Base-by-base conservation (phyloP, 1,140 invertebrate species). In the Drosophila trapezifrons region DNA sequence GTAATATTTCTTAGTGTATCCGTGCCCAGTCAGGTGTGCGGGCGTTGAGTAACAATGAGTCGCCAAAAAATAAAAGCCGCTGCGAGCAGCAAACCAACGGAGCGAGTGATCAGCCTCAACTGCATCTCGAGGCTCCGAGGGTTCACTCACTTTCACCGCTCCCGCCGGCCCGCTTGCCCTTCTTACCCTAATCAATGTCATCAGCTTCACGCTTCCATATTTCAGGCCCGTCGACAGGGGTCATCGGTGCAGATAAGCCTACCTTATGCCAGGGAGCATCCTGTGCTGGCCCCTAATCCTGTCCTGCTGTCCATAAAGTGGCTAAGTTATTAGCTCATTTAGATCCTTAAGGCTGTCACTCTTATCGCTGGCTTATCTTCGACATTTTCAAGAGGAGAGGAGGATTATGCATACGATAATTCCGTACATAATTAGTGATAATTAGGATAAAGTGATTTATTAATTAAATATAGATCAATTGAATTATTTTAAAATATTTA, bases 111-210 rank as follows among this genome's bases (percentile, higher is more conserved):
- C 37, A 65, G n/a, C 10, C 20, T n/a, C 37, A 40, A 51, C 55
- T 65, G 62, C 62, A 65, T 27, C 6, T 56, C 1, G 5, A 17
- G 3, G 27, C 8, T 4, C 17, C 18, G 12, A 46, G 25, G 69
- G 35, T 65, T 70, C 66, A 58, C 25, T 52, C 70, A 73, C 70
- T 71, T 71, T 73, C 70, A 38, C 54, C 64, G 40, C 70, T 42
- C 29, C 42, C 45, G 10, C 46, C n/a, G 17, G 1, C n/a, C 37
- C 35, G 45, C 47, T 52, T 56, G 49, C 42, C 46, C 55, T 52
- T 42, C 65, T 82, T 57, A 85, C 81, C 81, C 77, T 80, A 80
- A 85, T 85, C 81, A 85, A 85, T 85, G 81, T 85, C 81, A 85
- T 64, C 80, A 65, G 78, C 76, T 84, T 84, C 76, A 84, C 80